Conservation (phyloP, 2,797 vertebrate genomes). For the Lophius americanus region DNA sequence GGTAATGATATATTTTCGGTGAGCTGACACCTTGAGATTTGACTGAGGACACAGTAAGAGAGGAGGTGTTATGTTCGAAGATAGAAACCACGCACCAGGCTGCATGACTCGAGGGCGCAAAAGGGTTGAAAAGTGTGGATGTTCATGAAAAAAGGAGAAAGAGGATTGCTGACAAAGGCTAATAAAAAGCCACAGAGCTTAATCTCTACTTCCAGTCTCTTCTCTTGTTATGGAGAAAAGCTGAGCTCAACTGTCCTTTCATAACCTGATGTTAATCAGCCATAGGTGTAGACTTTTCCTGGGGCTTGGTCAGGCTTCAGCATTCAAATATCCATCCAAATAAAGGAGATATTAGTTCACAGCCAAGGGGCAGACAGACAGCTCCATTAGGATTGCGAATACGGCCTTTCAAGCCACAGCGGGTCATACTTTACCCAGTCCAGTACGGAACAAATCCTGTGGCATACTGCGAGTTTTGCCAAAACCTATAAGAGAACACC, state of each 20-base stretch:
- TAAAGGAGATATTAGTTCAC: slow-evolving; percentile 62
- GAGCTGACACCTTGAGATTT: slow-evolving; percentile 23
- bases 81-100: slow-evolving; percentile 5
- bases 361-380: slow-evolving; percentile 63
- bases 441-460: slow-evolving; percentile 76
- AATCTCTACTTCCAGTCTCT: too few species aligned
- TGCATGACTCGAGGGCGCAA: slow-evolving; percentile 3
- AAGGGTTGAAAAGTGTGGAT: slow-evolving; percentile 15
- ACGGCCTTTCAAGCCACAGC: slow-evolving; percentile 39
- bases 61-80: slow-evolving; percentile 6
- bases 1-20: not conserved
- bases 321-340: not conserved
- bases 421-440: slow-evolving; percentile 76
- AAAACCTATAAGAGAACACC: slow-evolving; percentile 76
- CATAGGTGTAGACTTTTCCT: not conserved
- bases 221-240: too few species aligned
- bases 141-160: slow-evolving; percentile 20
- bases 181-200: slow-evolving; percentile 15
- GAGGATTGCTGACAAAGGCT: slow-evolving; percentile 22
- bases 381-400: slow-evolving; percentile 42
- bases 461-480: slow-evolving; percentile 80
- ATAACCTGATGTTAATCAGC: not conserved
- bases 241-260: not conserved
- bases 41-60: slow-evolving; percentile 8
- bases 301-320: slow-evolving; percentile 11